These are phyloP conservation scores for Lepus townsendii DNA, from an alignment of 2,797 vertebrate genomes.

Conservation along the genomic window DNA sequence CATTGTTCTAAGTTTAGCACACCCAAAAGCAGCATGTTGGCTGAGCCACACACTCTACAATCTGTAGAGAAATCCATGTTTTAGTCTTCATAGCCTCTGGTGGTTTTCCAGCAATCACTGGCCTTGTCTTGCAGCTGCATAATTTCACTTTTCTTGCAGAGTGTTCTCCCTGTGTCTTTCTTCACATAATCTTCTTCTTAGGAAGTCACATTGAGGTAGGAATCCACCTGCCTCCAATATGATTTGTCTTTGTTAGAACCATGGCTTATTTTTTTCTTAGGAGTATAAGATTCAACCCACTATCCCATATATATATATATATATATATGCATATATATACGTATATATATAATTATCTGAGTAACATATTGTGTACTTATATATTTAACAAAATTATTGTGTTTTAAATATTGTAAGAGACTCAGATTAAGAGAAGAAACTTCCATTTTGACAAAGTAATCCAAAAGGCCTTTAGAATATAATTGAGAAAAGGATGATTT, in stretches of 20 bases:
- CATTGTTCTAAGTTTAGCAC: not conserved
- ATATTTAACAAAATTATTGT: slow-evolving; percentile 6
- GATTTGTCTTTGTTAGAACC: not conserved
- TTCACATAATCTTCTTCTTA: not conserved
- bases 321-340: too few relatives aligned
- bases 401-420: slow-evolving; percentile 11
- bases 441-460: not conserved
- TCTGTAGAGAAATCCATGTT: not conserved
- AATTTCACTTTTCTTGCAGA: not conserved
- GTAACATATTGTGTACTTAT: slow-evolving; percentile 20
- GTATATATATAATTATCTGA: not conserved
- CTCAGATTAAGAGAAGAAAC: not conserved
- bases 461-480: not conserved
- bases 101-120: not conserved
- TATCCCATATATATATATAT: not conserved
- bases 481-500: not conserved
- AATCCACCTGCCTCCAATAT: not conserved
- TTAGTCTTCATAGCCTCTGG: not conserved
- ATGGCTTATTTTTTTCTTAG: too few relatives aligned
- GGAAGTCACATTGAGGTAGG: not conserved
- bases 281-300: not conserved
- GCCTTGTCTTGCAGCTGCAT: not conserved
- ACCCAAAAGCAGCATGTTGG: not conserved
- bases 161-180: not conserved
- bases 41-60: not conserved